These are phyloP conservation scores for Stercorarius parasiticus DNA, from an alignment of 2,113 vertebrate genomes.

Conservation along the genomic window DNA sequence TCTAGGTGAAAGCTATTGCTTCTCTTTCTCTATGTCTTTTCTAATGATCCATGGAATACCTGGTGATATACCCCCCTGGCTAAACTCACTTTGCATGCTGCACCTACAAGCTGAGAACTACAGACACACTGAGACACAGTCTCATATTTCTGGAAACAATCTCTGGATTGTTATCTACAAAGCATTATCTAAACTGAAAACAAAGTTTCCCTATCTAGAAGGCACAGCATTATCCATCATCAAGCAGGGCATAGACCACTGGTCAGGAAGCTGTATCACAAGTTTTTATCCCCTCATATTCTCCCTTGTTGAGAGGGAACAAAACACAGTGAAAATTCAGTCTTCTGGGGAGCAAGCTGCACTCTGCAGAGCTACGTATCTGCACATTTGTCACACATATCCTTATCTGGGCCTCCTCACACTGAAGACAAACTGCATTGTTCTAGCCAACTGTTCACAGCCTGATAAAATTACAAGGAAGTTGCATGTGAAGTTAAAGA, in stretches of 20 bases:
- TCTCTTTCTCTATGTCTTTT: not conserved
- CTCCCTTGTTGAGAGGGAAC: not conserved
- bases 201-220: not conserved
- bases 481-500: not conserved
- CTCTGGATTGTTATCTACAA: not conserved
- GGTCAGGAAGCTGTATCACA: not conserved
- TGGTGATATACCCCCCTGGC: not conserved
- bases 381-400: fast-evolving
- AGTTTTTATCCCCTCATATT: not conserved
- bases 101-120: not conserved
- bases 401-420: not conserved
- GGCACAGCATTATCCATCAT: not conserved
- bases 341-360: not conserved
- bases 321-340: not conserved
- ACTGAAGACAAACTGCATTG: not conserved
- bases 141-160: not conserved
- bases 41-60: not conserved
- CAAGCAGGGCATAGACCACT: not conserved
- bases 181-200: not conserved
- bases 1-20: not conserved
- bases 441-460: not conserved
- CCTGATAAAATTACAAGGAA: not conserved
- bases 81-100: not conserved
- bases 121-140: not conserved
- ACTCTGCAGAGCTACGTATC: not conserved